phyloP scores from a whole-genome alignment of 2,113 vertebrate species.

The Erythrocercus mccallii region DNA sequence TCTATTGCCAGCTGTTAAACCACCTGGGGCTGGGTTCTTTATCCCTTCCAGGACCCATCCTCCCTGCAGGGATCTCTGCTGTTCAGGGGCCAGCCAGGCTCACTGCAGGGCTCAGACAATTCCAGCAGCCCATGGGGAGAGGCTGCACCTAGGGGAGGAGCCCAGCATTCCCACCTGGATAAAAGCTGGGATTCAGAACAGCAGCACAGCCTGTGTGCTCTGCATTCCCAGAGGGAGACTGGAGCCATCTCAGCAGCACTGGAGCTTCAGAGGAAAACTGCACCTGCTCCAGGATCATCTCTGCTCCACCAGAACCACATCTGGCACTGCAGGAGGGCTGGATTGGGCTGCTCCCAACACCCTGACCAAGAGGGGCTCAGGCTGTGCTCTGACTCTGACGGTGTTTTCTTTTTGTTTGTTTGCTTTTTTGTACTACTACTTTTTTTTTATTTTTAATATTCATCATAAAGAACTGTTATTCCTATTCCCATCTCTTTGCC shows the following conservation, averaged over 20 bases:
- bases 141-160: no score
- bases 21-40: neutral
- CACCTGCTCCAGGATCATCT: no score
- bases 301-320: no score
- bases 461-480: neutral
- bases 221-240: neutral
- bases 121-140: neutral
- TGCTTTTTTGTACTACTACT: neutral
- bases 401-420: neutral
- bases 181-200: neutral
- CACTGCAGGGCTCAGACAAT: neutral
- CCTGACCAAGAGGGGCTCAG: neutral
- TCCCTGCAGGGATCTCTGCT: neutral
- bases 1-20: neutral
- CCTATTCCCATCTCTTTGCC: neutral
- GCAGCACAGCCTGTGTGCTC: neutral
- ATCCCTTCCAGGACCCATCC: neutral
- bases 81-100: neutral
- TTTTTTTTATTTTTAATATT: neutral
- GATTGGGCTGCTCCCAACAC: no score
- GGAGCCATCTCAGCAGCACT: neutral
- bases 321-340: no score
- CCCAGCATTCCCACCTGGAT: neutral
- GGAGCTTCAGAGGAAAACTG: no score
- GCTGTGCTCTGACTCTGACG: neutral